Conservation (phyloP, 2,888 invertebrate species). For the Agonopterix heracliana region DNA sequence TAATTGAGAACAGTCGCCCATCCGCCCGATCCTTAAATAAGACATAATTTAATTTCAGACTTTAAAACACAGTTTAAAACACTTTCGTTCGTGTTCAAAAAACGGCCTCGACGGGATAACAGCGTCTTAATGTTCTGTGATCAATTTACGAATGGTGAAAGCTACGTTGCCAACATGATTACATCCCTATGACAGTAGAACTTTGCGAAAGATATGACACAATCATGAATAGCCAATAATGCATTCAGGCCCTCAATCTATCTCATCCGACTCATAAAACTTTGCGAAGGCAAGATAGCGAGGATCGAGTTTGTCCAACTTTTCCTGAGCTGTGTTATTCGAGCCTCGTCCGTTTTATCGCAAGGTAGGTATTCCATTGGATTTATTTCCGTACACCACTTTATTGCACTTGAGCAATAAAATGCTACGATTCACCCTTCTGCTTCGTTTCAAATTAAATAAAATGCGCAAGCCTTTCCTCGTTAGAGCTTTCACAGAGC, state of each 20-base stretch:
- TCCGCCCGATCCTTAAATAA: too few relatives aligned
- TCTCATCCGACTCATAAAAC: conserved; percentile 62
- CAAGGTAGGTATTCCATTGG: conserved; percentile 13
- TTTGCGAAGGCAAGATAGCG: conserved; percentile 45
- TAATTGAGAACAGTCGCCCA: too few relatives aligned
- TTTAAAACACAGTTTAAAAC: too few relatives aligned
- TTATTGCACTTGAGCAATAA: conserved; percentile 3
- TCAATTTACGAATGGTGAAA: too few relatives aligned
- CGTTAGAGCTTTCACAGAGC: conserved; percentile 51
- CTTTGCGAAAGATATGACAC: conserved; percentile 31
- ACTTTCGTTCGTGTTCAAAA: too few relatives aligned
- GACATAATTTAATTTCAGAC: too few relatives aligned
- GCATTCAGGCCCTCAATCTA: conserved; percentile 57
- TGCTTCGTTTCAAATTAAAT: conserved; percentile 38
- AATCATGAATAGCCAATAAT: conserved; percentile 62
- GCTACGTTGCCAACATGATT: too few relatives aligned
- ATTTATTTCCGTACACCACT: conserved; percentile 5
- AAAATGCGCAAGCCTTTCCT: conserved; percentile 43
- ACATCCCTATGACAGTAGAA: too few relatives aligned
- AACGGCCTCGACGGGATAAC: too few relatives aligned
- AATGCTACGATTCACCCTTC: conserved; percentile 11
- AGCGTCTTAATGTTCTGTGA: too few relatives aligned
- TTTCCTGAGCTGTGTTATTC: conserved; percentile 36
- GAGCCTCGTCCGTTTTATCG: conserved; percentile 17
- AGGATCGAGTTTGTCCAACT: conserved; percentile 46